phyloP scores from a whole-genome alignment of 2,888 invertebrate genomes.

The Blastobasis lacticolella region DNA sequence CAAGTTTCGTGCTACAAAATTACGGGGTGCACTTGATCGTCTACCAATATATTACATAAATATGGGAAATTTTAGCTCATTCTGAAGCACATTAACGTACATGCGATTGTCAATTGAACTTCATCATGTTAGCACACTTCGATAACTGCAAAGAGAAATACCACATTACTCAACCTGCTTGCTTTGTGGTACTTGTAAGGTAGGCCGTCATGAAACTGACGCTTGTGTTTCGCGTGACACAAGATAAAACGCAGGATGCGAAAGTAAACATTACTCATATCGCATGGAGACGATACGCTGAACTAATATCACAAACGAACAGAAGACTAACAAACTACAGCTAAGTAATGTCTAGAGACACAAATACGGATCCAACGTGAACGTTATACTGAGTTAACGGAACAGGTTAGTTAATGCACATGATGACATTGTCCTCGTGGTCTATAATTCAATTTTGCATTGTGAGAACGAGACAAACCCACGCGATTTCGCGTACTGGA shows the following conservation, averaged over 20 bases:
- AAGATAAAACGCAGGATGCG: constrained; percentile 24
- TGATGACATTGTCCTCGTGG: constrained; percentile 2
- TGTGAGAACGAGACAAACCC: constrained; percentile 22
- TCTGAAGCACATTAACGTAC: too few species aligned
- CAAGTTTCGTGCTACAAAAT: too few species aligned
- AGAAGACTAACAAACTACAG: too few species aligned
- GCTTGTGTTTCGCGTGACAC: constrained; percentile 27
- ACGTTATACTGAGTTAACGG: not conserved
- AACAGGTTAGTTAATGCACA: not conserved
- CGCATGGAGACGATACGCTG: not conserved
- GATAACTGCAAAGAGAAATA: not conserved
- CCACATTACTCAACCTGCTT: constrained; percentile 25
- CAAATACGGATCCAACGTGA: too few species aligned
- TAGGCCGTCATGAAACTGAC: constrained; percentile 27
- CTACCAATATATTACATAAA: too few species aligned
- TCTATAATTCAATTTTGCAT: constrained; percentile 26
- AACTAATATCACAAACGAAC: too few species aligned
- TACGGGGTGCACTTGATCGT: too few species aligned
- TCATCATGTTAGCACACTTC: not conserved
- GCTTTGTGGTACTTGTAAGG: constrained; percentile 22
- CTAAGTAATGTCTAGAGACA: too few species aligned
- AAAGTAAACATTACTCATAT: constrained; percentile 24
- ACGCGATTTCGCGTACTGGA: constrained; percentile 13
- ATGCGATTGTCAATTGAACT: too few species aligned
- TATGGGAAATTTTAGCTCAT: too few species aligned